Evolutionary conservation across 2,797 vertebrate species (phyloP), one percentile per base, ranked within the genome.

Genomic region (Enteromius mattozi): DNA sequence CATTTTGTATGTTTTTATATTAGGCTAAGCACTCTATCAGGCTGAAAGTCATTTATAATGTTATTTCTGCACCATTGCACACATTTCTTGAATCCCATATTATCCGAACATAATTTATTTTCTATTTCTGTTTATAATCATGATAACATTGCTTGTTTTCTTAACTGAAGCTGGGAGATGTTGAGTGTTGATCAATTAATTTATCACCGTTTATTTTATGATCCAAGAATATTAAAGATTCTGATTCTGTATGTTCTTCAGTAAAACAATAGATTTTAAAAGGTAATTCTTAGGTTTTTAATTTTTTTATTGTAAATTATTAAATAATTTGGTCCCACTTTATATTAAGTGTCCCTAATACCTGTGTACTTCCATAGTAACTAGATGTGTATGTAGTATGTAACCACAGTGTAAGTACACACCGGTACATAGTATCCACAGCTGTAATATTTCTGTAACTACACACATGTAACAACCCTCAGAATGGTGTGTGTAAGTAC

Each of bases 1-100:
- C 24, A 59, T 75, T 75, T 75, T 35, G 10, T 74, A 8, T 37
- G 30, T n/a, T n/a, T 75, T 35, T 75, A 14, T 75, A n/a, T 37
- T 13, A 75, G 17, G 47, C 27, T 74, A 33, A 19, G 45, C 70
- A 74, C 47, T 30, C 24, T 47, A 12, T 33, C 16, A 33, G 4
- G 2, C 30, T 75, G 30, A 54, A 35, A 6, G 1, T 35, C 8
- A 17, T 14, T 54, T 24, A 6, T 59, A 59, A 40, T 40, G 33
- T 59, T 40, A 17, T 35, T 40, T 59, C 6, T 76, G 49, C 12
- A 37, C 49, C 21, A 21, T 7, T 75, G 9, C 33, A 3, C 24
- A 21, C 4, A 51, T 33, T 35, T 40, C 37, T 76, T 6, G 3
- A 56, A 76, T 14, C 17, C 8, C 0, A 10, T 66, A 66, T 42